A percentile compares a stretch with the other conserved stretches of the same genome.
Evolutionary conservation across 2,797 vertebrate genomes (phyloP).

Genomic region (Muscicapa comitata): DNA sequence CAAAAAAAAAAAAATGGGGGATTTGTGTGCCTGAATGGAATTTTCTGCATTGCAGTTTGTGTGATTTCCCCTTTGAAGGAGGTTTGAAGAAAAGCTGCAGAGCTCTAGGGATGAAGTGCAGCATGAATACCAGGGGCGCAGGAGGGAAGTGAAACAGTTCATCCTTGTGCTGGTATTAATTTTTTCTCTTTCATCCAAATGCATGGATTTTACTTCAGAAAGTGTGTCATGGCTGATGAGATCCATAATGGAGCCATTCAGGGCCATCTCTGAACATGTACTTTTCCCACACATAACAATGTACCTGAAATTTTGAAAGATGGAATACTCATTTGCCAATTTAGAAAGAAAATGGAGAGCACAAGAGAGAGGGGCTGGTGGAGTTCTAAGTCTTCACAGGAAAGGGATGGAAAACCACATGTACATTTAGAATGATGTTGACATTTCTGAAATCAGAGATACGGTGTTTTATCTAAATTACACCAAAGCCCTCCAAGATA

Average conservation of each 20-base stretch:
- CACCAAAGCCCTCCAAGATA: constrained; percentile 40
- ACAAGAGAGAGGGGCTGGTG: background rate
- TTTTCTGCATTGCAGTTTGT: background rate
- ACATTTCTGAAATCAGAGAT: constrained; percentile 44
- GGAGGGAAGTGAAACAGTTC: background rate
- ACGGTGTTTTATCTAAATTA: constrained; percentile 15
- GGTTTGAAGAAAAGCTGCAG: background rate
- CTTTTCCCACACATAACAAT: background rate
- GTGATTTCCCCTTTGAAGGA: background rate
- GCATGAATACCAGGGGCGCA: rapidly evolving
- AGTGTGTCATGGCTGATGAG: background rate
- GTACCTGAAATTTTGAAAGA: background rate
- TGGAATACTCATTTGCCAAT: background rate
- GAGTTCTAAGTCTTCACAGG: background rate
- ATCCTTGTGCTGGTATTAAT: background rate
- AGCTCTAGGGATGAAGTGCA: background rate
- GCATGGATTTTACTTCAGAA: background rate
- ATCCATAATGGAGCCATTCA: background rate
- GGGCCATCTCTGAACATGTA: background rate
- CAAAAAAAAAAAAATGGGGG: rapidly evolving
- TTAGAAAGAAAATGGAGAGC: constrained; percentile 14
- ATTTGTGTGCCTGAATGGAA: background rate
- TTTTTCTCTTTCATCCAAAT: background rate
- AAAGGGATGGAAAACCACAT: background rate
- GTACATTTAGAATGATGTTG: background rate